A percentile compares a stretch with the other conserved stretches of the same genome.
phyloP scores from a whole-genome alignment of 2,113 vertebrate species.

The Nyctibius bracteatus region DNA sequence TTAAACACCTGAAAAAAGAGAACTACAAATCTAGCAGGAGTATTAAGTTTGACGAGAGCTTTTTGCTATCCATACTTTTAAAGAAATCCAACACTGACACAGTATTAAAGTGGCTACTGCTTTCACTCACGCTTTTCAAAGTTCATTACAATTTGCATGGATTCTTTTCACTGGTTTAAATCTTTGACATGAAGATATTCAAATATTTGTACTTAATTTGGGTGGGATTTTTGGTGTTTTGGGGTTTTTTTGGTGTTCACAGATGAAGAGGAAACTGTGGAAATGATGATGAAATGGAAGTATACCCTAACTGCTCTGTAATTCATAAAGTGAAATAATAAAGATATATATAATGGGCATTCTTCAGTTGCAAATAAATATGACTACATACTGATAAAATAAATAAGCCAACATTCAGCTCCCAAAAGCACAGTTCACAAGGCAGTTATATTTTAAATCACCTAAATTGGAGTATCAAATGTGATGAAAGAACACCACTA shows the following conservation, averaged over 20 bases:
- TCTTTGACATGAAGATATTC: not conserved
- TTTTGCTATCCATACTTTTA: not conserved
- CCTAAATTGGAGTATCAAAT: not conserved
- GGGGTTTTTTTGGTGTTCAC: not conserved
- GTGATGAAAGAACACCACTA: not conserved
- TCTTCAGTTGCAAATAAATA: conserved; percentile 1
- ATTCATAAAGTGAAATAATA: not conserved
- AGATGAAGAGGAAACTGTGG: not conserved
- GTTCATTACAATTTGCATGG: not conserved
- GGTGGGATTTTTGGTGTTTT: not conserved
- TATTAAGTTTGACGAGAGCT: not conserved
- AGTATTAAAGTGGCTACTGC: not conserved
- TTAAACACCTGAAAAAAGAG: not conserved
- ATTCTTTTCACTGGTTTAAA: not conserved
- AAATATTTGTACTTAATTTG: not conserved
- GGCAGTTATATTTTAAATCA: not conserved
- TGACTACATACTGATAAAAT: not conserved
- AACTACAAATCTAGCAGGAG: not conserved
- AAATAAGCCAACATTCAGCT: not conserved
- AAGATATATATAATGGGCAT: not conserved
- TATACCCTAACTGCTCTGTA: not conserved
- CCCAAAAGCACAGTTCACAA: not conserved
- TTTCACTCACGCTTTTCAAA: not conserved
- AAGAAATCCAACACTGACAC: not conserved
- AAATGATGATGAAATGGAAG: not conserved